Evolutionary conservation across 2,888 invertebrate species (phyloP).

Genomic region (Phortica okadai): DNA sequence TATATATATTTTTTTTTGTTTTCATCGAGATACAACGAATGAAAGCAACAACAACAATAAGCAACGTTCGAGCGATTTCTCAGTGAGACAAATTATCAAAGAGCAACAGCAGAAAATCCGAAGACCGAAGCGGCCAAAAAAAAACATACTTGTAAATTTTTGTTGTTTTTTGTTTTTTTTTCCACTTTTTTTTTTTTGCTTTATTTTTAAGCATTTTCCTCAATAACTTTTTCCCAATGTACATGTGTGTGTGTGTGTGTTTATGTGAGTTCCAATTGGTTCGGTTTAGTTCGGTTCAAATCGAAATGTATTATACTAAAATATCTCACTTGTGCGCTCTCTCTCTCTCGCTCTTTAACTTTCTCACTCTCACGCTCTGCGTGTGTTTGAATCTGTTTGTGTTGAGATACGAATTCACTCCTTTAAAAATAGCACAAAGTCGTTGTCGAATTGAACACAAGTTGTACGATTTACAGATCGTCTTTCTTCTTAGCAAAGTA

Average conservation of each 20-base stretch:
- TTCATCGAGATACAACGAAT: too few species aligned
- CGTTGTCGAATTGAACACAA: conserved; percentile 20
- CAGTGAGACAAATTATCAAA: too few species aligned
- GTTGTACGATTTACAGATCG: not conserved
- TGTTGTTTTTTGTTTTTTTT: not conserved
- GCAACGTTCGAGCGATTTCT: too few species aligned
- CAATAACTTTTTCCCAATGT: not conserved
- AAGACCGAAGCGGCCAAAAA: not conserved
- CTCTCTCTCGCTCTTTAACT: conserved; percentile 8
- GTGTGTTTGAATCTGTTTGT: not conserved
- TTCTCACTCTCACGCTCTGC: not conserved
- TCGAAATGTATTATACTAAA: not conserved
- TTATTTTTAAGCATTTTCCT: conserved; percentile 25
- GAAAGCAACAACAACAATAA: not conserved
- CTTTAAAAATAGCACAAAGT: conserved; percentile 32
- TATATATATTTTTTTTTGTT: too few species aligned
- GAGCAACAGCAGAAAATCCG: not conserved
- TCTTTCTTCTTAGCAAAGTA: conserved; percentile 39
- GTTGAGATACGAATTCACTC: not conserved
- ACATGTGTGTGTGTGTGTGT: conserved; percentile 31
- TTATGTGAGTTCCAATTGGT: conserved; percentile 28
- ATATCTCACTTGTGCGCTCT: not conserved
- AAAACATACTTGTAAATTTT: conserved; percentile 11
- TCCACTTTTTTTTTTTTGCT: not conserved
- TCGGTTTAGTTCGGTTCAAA: conserved; percentile 10